These are phyloP conservation scores for Osmoderma eremita DNA, from an alignment of 2,888 invertebrate species.

Conservation along the genomic window DNA sequence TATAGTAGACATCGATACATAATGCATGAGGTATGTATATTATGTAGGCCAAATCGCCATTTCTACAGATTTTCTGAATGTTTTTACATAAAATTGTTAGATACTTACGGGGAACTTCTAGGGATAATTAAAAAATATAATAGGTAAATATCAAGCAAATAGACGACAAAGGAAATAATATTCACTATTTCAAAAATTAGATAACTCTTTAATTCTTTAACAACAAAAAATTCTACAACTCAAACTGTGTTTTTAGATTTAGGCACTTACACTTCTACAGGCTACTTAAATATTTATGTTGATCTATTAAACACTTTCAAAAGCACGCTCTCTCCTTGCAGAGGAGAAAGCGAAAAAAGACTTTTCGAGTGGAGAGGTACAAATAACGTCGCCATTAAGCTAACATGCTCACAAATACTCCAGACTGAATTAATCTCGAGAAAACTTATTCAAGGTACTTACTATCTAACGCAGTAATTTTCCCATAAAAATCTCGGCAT, in stretches of 20 bases:
- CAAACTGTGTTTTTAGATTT: neutral
- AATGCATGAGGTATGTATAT: too few relatives aligned
- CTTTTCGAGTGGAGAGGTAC: neutral
- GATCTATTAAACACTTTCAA: neutral
- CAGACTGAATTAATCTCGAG: constrained; percentile 25
- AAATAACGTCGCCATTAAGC: constrained; percentile 22
- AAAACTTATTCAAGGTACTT: constrained; percentile 23
- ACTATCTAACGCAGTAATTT: constrained; percentile 23
- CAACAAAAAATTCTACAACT: too few relatives aligned
- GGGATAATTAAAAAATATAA: too few relatives aligned
- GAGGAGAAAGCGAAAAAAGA: neutral
- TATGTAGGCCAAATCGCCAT: too few relatives aligned
- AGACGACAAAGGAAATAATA: too few relatives aligned
- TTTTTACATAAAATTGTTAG: too few relatives aligned
- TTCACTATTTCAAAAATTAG: too few relatives aligned
- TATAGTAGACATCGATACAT: too few relatives aligned
- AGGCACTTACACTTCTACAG: neutral
- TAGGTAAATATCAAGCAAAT: too few relatives aligned
- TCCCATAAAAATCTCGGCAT: constrained; percentile 30
- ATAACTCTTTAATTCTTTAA: too few relatives aligned
- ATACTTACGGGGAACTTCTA: too few relatives aligned
- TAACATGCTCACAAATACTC: neutral
- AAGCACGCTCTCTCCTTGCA: neutral
- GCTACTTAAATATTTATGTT: constrained; percentile 19
- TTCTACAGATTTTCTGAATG: too few relatives aligned